These are phyloP conservation scores for Phoeniculus purpureus DNA, from an alignment of 2,797 vertebrate genomes.

Conservation along the genomic window DNA sequence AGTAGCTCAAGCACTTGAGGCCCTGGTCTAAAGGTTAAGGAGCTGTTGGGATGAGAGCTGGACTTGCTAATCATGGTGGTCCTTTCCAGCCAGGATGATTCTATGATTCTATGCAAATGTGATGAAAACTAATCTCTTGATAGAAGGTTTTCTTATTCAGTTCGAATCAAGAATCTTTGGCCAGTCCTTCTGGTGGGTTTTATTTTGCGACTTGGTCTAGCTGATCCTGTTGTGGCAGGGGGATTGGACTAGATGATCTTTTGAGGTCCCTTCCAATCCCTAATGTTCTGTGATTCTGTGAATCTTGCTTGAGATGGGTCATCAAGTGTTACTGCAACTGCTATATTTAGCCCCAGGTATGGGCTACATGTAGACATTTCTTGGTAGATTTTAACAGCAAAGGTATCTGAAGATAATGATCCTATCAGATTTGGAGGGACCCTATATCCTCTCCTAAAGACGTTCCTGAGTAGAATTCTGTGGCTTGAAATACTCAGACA, in stretches of 20 bases:
- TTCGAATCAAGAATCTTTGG: not conserved
- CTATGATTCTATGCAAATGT: not conserved
- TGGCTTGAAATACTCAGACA: not conserved
- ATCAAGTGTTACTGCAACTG: too few relatives aligned
- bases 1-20: too few relatives aligned
- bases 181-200: not conserved
- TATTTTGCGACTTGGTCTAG: not conserved
- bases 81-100: too few relatives aligned
- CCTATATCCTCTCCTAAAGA: not conserved
- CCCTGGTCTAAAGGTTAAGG: too few relatives aligned
- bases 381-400: not conserved
- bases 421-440: not conserved
- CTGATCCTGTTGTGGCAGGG: too few relatives aligned
- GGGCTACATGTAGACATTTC: too few relatives aligned
- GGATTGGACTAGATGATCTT: too few relatives aligned
- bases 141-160: not conserved
- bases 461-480: not conserved
- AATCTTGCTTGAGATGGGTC: not conserved
- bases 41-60: too few relatives aligned
- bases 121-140: not conserved
- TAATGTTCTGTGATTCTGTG: too few relatives aligned
- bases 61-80: too few relatives aligned
- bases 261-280: too few relatives aligned
- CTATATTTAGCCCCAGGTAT: too few relatives aligned
- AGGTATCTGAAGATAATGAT: not conserved